A percentile compares a stretch with the other conserved stretches of the same genome.
These are phyloP conservation scores for Antechinus stuartii DNA, from an alignment of 2,113 vertebrate genomes.

Conservation along the genomic window DNA sequence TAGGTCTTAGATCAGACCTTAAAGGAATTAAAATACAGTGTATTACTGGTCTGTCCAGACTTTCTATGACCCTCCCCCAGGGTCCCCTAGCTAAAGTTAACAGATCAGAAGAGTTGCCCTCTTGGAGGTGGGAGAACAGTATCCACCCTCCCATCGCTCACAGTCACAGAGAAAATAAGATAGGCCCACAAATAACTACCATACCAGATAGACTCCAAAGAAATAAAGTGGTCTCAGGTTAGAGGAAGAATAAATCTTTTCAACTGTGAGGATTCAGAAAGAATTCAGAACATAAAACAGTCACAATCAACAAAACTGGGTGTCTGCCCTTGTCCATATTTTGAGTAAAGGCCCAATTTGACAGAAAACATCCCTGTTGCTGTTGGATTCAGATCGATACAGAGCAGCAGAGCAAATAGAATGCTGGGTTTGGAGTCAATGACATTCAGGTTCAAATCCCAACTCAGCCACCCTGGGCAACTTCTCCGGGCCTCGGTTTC, in stretches of 20 bases:
- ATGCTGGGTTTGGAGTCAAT: neutral
- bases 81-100: neutral
- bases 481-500: neutral
- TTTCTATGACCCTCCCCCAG: neutral
- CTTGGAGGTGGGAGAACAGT: neutral
- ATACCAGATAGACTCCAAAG: neutral
- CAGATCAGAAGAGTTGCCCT: neutral
- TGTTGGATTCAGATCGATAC: conserved; percentile 36
- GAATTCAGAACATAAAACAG: neutral
- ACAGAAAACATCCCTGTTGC: conserved; percentile 33
- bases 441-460: neutral
- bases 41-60: neutral
- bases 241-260: neutral
- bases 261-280: neutral
- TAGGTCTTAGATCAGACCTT: neutral
- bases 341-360: conserved; percentile 56
- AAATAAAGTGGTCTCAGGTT: neutral
- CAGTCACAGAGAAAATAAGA: neutral
- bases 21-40: neutral
- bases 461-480: neutral
- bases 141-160: neutral
- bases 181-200: neutral
- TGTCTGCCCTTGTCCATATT: conserved; percentile 24
- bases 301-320: neutral
- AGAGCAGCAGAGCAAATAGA: neutral